Percentiles rank a stretch among this genome's conserved stretches.
These are phyloP conservation scores for Chaenogobius annularis DNA, from an alignment of 2,113 vertebrate species.

Conservation along the genomic window DNA sequence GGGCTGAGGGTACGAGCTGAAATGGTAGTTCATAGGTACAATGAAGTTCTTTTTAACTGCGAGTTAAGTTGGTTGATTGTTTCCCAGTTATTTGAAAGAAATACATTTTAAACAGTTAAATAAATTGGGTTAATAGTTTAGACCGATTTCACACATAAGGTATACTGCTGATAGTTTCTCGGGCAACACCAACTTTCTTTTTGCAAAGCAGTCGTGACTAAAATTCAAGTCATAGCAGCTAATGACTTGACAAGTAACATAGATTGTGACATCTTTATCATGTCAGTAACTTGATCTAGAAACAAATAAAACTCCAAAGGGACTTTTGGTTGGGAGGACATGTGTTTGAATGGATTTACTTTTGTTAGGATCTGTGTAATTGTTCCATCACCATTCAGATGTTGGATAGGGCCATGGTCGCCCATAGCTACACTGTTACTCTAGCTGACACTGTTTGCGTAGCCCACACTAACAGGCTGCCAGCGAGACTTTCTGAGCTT, in stretches of 20 bases:
- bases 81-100: too few species aligned
- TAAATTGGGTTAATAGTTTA: not conserved
- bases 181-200: too few species aligned
- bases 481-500: slow-evolving; percentile 30
- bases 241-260: not conserved
- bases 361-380: slow-evolving; percentile 5
- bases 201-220: too few species aligned
- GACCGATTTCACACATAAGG: not conserved
- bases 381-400: not conserved
- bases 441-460: slow-evolving; percentile 17
- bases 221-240: too few species aligned
- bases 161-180: not conserved
- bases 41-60: too few species aligned
- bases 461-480: slow-evolving; percentile 31
- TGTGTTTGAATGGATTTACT: slow-evolving; percentile 15
- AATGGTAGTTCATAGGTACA: slow-evolving; percentile 5
- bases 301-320: not conserved
- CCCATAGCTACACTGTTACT: slow-evolving; percentile 18
- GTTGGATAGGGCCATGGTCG: slow-evolving; percentile 26
- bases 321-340: not conserved
- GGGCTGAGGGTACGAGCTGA: slow-evolving; percentile 37
- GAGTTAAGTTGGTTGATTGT: too few species aligned
- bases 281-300: not conserved
- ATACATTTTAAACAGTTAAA: too few species aligned
- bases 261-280: not conserved